Conservation (phyloP, 2,113 vertebrate species). For the Brachypodius melanocephalos region DNA sequence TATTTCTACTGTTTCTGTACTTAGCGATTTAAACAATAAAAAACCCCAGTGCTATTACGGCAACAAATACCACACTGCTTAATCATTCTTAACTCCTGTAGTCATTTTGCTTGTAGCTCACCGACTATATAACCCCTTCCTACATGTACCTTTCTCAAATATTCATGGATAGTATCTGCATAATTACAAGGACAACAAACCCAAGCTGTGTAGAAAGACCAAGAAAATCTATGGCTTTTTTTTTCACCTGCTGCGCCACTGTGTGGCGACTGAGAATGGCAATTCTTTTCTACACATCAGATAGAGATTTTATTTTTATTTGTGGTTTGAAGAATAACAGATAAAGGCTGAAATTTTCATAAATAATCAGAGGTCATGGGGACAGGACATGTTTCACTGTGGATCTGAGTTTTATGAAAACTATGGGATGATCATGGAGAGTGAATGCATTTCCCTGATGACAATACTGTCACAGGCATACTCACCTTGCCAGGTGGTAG, state of each 20-base stretch:
- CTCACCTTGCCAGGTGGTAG: background rate
- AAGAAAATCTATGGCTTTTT: background rate
- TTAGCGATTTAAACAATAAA: background rate
- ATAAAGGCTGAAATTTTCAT: background rate
- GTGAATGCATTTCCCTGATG: background rate
- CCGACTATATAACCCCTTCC: background rate
- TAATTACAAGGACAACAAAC: background rate
- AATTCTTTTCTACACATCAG: background rate
- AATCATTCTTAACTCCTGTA: background rate
- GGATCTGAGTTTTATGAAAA: background rate
- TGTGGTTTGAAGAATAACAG: background rate
- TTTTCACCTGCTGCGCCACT: background rate
- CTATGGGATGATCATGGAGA: accelerated
- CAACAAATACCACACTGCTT: background rate
- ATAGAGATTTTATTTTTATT: background rate
- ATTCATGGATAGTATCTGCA: background rate
- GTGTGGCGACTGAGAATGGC: background rate
- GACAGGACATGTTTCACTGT: background rate
- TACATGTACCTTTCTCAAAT: background rate
- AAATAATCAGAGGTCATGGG: background rate
- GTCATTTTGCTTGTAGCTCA: background rate
- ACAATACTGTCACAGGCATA: background rate
- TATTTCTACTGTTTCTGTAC: background rate
- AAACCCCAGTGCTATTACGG: background rate
- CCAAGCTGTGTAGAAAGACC: background rate